phyloP scores from a whole-genome alignment of 1,140 invertebrate species.

The Penaeus vannamei region DNA sequence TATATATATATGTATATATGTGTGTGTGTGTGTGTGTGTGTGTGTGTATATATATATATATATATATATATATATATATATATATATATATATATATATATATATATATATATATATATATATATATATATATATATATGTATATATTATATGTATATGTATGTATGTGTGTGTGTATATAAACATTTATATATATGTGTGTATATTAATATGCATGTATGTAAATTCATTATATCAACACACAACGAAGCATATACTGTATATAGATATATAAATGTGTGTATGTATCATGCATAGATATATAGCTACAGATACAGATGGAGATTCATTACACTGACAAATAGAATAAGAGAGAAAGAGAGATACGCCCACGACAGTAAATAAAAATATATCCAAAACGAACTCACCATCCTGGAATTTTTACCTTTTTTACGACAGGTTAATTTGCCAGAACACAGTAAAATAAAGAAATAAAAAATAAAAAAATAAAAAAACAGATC shows the following conservation, averaged over 20 bases:
- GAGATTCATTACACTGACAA: too few relatives aligned
- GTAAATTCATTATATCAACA: too few relatives aligned
- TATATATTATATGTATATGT: conserved; percentile 18
- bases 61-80: conserved; percentile 17
- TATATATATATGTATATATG: conserved; percentile 23
- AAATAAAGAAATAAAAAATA: too few relatives aligned
- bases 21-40: not conserved
- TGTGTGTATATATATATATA: not conserved
- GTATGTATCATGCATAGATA: not conserved
- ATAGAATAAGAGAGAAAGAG: too few relatives aligned
- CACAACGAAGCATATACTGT: not conserved
- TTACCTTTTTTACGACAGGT: too few relatives aligned
- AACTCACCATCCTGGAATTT: too few relatives aligned
- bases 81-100: conserved; percentile 40
- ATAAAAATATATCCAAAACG: too few relatives aligned
- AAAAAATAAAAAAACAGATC: too few relatives aligned
- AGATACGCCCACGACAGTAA: too few relatives aligned
- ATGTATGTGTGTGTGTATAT: not conserved
- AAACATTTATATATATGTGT: not conserved
- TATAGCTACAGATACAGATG: not conserved
- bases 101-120: conserved; percentile 33
- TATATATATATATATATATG: not conserved
- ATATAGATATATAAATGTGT: conserved; percentile 10
- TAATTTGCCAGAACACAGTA: too few relatives aligned
- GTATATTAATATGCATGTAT: conserved; percentile 20